Percentiles rank a stretch among this genome's conserved stretches.
These are phyloP conservation scores for Rutilus rutilus DNA, from an alignment of 2,113 vertebrate genomes.

Conservation along the genomic window DNA sequence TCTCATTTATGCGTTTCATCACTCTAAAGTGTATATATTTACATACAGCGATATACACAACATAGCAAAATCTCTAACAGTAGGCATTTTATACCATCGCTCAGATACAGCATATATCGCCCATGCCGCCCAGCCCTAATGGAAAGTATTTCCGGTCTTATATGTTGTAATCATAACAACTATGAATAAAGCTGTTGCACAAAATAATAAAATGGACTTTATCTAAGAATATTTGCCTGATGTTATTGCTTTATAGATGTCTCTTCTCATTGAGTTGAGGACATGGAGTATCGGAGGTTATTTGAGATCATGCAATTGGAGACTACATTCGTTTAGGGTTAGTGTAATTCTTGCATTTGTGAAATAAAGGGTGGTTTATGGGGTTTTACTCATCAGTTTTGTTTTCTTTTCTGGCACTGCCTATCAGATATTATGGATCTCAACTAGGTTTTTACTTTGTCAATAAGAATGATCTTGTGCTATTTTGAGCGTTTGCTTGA, in stretches of 20 bases:
- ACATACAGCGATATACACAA: too few species aligned
- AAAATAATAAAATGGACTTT: background rate
- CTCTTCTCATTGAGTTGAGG: slow-evolving; percentile 3
- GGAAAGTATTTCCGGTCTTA: background rate
- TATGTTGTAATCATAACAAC: background rate
- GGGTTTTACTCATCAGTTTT: background rate
- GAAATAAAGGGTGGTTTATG: background rate
- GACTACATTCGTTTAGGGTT: slow-evolving; percentile 22
- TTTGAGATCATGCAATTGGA: slow-evolving; percentile 33
- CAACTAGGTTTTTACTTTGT: slow-evolving; percentile 40
- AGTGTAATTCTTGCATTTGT: slow-evolving; percentile 15
- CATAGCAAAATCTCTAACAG: too few species aligned
- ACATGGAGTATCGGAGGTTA: background rate
- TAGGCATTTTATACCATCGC: too few species aligned
- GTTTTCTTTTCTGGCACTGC: background rate
- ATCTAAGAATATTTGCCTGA: slow-evolving; percentile 10
- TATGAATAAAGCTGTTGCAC: background rate
- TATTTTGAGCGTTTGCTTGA: slow-evolving; percentile 21
- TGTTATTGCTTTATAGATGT: slow-evolving; percentile 6
- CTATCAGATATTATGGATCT: slow-evolving; percentile 32
- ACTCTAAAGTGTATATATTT: too few species aligned
- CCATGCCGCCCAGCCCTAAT: background rate
- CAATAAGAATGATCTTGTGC: slow-evolving; percentile 4
- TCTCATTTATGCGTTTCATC: too few species aligned
- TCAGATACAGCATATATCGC: too few species aligned